Percentiles rank a stretch among this genome's conserved stretches.
phyloP scores from a whole-genome alignment of 1,140 invertebrate genomes.

The Cherax destructor region DNA sequence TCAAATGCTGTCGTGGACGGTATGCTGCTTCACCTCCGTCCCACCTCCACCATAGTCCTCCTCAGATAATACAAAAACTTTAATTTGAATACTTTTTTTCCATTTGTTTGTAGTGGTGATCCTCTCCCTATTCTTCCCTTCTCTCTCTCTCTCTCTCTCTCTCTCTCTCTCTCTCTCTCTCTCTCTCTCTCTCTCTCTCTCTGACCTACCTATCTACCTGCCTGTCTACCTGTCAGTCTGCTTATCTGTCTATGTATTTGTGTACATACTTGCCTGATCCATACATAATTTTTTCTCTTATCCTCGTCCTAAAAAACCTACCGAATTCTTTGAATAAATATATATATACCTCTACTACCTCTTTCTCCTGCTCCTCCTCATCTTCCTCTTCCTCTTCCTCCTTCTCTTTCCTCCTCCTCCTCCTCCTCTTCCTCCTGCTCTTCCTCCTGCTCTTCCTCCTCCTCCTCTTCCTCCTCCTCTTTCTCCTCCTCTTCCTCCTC shows the following conservation, averaged over 20 bases:
- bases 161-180: too few relatives aligned
- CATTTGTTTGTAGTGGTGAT: conserved; percentile 39
- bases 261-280: too few relatives aligned
- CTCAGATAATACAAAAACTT: conserved; percentile 61
- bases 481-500: too few relatives aligned
- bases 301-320: too few relatives aligned
- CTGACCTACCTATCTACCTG: not conserved
- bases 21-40: not conserved
- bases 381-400: not conserved
- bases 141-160: not conserved
- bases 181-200: not conserved
- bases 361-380: too few relatives aligned
- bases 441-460: too few relatives aligned
- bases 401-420: not conserved
- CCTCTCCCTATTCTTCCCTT: not conserved
- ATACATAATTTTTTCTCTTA: too few relatives aligned
- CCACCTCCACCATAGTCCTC: not conserved
- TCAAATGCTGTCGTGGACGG: conserved; percentile 44
- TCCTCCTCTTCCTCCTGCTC: conserved; percentile 15
- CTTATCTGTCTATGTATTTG: not conserved
- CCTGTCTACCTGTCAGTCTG: too few relatives aligned
- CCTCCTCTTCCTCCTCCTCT: too few relatives aligned
- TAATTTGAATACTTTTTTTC: conserved; percentile 60
- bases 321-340: too few relatives aligned
- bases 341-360: too few relatives aligned